Evolutionary conservation across 1,140 invertebrate genomes (phyloP).

Genomic region (Orussus abietinus): DNA sequence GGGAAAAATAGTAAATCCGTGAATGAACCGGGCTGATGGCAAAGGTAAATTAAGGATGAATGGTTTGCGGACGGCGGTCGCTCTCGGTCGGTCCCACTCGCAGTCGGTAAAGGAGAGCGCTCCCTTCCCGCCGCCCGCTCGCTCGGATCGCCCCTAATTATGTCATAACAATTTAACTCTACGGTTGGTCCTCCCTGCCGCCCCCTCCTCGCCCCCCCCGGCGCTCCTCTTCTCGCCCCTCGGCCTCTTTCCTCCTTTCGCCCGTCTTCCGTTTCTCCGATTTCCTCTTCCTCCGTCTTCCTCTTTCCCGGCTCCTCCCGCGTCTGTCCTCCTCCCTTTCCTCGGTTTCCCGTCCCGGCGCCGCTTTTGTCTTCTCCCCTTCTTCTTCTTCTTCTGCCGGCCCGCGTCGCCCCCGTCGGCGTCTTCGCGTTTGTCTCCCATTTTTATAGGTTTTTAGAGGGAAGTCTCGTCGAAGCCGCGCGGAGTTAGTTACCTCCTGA

Average conservation of each 20-base stretch:
- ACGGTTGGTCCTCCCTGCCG: conserved; percentile 14
- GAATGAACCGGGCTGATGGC: conserved; percentile 29
- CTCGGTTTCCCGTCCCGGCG: conserved; percentile 4
- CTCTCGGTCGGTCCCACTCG: conserved; percentile 2
- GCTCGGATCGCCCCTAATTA: conserved; percentile 38
- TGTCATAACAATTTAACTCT: conserved; percentile 45
- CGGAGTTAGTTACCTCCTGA: too few species aligned
- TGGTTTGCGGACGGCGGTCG: conserved; percentile 16
- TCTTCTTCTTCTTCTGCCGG: not conserved
- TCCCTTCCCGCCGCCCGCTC: not conserved
- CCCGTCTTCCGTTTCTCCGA: too few species aligned
- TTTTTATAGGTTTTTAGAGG: not conserved
- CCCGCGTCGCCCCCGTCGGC: not conserved
- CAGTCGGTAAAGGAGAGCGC: conserved; percentile 17
- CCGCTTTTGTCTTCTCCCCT: not conserved
- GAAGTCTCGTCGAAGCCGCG: not conserved
- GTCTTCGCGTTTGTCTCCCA: conserved; percentile 3
- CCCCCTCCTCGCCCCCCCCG: not conserved
- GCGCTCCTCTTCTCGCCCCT: too few species aligned
- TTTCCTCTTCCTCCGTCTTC: conserved; percentile 5
- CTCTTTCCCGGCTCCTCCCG: not conserved
- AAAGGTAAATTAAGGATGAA: conserved; percentile 23
- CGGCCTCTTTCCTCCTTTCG: too few species aligned
- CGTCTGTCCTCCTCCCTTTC: conserved; percentile 1
- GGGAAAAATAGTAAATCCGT: conserved; percentile 32